These are phyloP conservation scores for Paelopatides confundens DNA, from an alignment of 53 echinoderm and acorn worm species.

Conservation along the genomic window DNA sequence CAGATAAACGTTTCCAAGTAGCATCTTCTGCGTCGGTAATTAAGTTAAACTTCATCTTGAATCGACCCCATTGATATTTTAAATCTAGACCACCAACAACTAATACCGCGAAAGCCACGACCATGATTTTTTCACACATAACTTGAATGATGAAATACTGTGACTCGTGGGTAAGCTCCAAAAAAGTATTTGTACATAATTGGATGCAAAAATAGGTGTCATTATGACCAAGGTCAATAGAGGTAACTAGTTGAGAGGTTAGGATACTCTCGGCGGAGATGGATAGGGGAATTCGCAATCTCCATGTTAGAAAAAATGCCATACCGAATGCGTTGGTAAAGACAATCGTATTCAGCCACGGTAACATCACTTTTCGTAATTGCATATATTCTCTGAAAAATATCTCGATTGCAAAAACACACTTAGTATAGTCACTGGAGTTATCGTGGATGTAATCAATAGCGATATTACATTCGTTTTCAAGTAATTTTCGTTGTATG, in stretches of 20 bases:
- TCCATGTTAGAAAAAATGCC: background rate
- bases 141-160: background rate
- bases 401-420: background rate
- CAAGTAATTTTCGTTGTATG: background rate
- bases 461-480: background rate
- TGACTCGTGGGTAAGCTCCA: background rate
- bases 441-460: background rate
- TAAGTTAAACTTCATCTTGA: constrained; percentile 27
- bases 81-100: constrained; percentile 2
- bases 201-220: background rate
- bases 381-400: constrained; percentile 9
- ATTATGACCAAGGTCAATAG: background rate
- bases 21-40: background rate
- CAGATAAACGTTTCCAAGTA: background rate
- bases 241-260: background rate
- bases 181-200: background rate
- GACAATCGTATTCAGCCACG: constrained; percentile 3
- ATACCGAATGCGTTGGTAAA: constrained; percentile 13
- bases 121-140: background rate
- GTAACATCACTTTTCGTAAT: background rate
- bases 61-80: constrained; percentile 22
- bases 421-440: background rate
- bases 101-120: background rate
- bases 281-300: background rate
- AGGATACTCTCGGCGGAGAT: background rate